A percentile compares a stretch with the other conserved stretches of the same genome.
phyloP scores from a whole-genome alignment of 1,140 invertebrate species.

The Bombus pyrosoma region DNA sequence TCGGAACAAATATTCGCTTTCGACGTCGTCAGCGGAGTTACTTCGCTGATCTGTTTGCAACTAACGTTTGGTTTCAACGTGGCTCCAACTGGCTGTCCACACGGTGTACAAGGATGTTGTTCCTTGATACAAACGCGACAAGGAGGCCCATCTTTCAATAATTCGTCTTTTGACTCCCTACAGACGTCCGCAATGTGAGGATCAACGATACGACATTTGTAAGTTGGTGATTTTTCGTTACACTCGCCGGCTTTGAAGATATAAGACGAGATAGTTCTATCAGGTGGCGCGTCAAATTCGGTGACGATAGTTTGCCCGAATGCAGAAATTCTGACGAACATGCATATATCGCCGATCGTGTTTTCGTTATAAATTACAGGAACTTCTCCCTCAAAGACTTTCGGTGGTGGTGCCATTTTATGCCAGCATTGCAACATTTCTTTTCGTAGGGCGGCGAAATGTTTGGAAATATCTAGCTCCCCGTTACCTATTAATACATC shows the following conservation, averaged over 20 bases:
- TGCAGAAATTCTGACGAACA: constrained; percentile 72
- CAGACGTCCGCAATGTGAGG: constrained; percentile 13
- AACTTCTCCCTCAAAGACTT: constrained; percentile 71
- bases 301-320: constrained; percentile 75
- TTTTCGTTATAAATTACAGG: constrained; percentile 62
- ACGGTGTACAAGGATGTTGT: constrained; percentile 63
- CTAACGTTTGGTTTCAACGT: constrained; percentile 11
- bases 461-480: constrained; percentile 71
- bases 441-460: constrained; percentile 74
- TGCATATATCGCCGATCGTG: constrained; percentile 53
- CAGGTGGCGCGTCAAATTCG: constrained; percentile 68
- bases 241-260: constrained; percentile 68
- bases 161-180: constrained; percentile 4
- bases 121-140: constrained; percentile 56
- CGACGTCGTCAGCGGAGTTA: neutral
- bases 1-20: neutral
- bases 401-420: constrained; percentile 56
- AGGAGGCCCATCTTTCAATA: neutral
- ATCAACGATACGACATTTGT: constrained; percentile 68
- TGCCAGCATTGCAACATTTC: constrained; percentile 71
- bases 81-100: constrained; percentile 19
- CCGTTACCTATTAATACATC: constrained; percentile 71
- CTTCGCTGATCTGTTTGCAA: neutral
- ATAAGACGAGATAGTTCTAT: constrained; percentile 27
- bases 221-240: constrained; percentile 47